Conservation (phyloP, 1,140 invertebrate genomes). For the Scaptomyza pallida region DNA sequence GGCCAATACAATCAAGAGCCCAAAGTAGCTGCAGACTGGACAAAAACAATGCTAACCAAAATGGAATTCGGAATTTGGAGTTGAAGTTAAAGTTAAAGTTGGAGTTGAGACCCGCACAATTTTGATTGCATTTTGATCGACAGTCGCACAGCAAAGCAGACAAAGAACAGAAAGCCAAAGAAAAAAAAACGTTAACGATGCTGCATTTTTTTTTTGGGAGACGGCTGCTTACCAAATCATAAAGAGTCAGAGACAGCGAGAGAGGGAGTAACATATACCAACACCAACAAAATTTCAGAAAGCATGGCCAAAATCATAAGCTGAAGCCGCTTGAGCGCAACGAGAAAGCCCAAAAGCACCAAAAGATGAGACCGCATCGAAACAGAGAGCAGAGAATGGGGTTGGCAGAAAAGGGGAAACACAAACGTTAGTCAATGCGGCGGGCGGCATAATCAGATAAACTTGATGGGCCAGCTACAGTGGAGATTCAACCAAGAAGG, state of each 20-base stretch:
- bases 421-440: conserved; percentile 16
- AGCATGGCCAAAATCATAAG: conserved; percentile 76
- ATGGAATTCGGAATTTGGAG: conserved; percentile 3
- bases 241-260: conserved; percentile 52
- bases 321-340: conserved; percentile 45
- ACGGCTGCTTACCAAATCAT: conserved; percentile 63
- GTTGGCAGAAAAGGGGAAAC: background rate
- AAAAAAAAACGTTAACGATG: conserved; percentile 69
- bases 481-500: conserved; percentile 3
- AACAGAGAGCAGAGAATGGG: conserved; percentile 3
- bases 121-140: conserved; percentile 82
- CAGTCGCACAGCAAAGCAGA: conserved; percentile 45
- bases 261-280: too few relatives aligned
- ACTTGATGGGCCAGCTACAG: conserved; percentile 27
- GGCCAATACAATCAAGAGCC: conserved; percentile 55
- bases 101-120: conserved; percentile 55
- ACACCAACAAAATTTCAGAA: conserved; percentile 47
- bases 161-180: background rate
- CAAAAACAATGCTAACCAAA: conserved; percentile 22
- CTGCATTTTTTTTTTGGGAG: conserved; percentile 46
- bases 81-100: conserved; percentile 16
- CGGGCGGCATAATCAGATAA: conserved; percentile 51
- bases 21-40: conserved; percentile 38
- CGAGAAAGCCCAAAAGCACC: conserved; percentile 25
- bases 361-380: conserved; percentile 45